A percentile compares a stretch with the other conserved stretches of the same genome.
Conservation (phyloP, 2,113 vertebrate genomes). For the Crotalus viridis region DNA sequence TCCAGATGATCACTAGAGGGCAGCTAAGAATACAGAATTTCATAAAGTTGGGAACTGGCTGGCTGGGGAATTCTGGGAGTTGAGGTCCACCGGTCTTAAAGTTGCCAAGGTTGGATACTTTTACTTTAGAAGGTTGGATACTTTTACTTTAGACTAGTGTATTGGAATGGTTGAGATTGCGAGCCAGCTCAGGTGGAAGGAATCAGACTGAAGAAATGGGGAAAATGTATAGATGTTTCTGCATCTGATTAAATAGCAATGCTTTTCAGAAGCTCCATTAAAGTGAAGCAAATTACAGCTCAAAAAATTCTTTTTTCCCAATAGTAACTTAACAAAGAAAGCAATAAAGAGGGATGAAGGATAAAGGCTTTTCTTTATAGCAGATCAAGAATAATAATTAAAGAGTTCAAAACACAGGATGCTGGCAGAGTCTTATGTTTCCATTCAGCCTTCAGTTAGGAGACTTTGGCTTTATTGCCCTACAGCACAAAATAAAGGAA, state of each 20-base stretch:
- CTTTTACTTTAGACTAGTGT: neutral
- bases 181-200: neutral
- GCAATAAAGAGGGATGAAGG: neutral
- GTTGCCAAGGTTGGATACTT: neutral
- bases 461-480: no score
- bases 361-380: neutral
- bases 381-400: neutral
- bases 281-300: neutral
- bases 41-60: neutral
- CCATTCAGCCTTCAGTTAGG: neutral
- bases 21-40: neutral
- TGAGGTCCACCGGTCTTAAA: neutral
- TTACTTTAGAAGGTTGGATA: neutral
- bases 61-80: neutral
- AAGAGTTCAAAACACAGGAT: neutral
- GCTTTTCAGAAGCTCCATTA: neutral
- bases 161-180: neutral
- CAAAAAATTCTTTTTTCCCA: neutral
- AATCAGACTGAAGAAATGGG: neutral
- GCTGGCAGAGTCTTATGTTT: neutral
- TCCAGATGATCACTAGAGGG: neutral
- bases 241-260: neutral
- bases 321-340: neutral
- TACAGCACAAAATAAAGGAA: no score
- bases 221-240: neutral